These are phyloP conservation scores for Rhinoderma darwinii DNA, from an alignment of 2,113 vertebrate genomes.

Conservation along the genomic window DNA sequence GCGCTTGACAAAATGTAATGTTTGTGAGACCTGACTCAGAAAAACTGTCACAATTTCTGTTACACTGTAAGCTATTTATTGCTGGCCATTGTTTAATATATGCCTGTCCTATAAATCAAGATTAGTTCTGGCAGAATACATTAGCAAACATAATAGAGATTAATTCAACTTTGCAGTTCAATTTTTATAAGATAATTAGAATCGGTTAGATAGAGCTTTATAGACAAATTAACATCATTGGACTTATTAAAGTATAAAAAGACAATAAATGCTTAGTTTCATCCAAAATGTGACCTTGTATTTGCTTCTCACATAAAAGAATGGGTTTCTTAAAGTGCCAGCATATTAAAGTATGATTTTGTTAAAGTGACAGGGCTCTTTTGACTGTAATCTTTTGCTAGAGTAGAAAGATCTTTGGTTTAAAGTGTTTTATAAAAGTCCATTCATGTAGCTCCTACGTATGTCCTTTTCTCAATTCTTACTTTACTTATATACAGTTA, in stretches of 20 bases:
- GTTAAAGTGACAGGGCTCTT: not conserved
- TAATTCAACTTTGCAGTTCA: not conserved
- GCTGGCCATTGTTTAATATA: not conserved
- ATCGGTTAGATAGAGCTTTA: not conserved
- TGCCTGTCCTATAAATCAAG: not conserved
- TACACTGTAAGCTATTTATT: not conserved
- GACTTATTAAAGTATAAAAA: constrained; percentile 4
- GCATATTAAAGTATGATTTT: not conserved
- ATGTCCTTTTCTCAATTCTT: too few species aligned
- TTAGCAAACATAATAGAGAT: constrained; percentile 21
- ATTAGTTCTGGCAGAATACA: constrained; percentile 33
- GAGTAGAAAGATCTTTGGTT: too few species aligned
- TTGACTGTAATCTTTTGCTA: too few species aligned
- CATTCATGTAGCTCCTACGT: too few species aligned
- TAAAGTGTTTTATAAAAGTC: too few species aligned
- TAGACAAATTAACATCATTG: not conserved
- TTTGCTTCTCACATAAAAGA: not conserved
- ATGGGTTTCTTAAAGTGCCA: not conserved
- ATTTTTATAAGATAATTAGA: constrained; percentile 25
- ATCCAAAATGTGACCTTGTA: not conserved
- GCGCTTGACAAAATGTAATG: too few species aligned
- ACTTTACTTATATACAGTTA: too few species aligned
- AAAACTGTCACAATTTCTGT: not conserved
- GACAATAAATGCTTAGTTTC: not conserved
- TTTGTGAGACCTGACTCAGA: constrained; percentile 30